Evolutionary conservation across 2,113 vertebrate genomes (phyloP).

Genomic region (Setophaga coronata): DNA sequence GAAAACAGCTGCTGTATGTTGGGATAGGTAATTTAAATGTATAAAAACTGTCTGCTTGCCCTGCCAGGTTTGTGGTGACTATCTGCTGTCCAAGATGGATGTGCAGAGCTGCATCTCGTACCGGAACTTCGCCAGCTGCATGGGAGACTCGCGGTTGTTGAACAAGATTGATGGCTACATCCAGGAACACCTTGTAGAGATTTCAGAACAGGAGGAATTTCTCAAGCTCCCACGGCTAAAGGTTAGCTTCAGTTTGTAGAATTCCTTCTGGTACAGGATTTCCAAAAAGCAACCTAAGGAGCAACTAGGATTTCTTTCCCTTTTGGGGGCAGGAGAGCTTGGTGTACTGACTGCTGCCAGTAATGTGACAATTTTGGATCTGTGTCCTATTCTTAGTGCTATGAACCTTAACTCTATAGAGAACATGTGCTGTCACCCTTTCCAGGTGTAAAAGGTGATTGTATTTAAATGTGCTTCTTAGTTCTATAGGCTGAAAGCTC

Average conservation of each 20-base stretch:
- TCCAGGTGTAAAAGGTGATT: background rate
- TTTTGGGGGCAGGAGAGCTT: background rate
- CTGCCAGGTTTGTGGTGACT: constrained; percentile 94
- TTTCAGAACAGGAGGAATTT: constrained; percentile 97
- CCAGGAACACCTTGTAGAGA: constrained; percentile 92
- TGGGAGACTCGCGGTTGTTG: constrained; percentile 89
- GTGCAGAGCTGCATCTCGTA: constrained; percentile 92
- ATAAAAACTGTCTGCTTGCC: background rate
- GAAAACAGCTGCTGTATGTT: background rate
- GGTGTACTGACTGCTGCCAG: background rate
- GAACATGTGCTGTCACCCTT: accelerated
- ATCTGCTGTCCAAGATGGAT: constrained; percentile 94
- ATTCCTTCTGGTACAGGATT: background rate
- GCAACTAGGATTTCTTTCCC: background rate
- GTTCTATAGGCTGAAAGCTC: background rate
- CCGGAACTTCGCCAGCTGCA: constrained; percentile 92
- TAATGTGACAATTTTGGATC: background rate
- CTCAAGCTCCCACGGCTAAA: constrained; percentile 97
- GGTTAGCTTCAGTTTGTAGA: constrained; percentile 67
- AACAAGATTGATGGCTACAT: constrained; percentile 92
- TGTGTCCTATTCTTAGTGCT: background rate
- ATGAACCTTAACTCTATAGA: background rate
- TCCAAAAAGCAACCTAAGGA: background rate
- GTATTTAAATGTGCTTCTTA: background rate
- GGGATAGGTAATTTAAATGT: background rate